A percentile compares a stretch with the other conserved stretches of the same genome.
These are phyloP conservation scores for Drosophila azteca DNA, from an alignment of 1,140 invertebrate genomes.

Conservation along the genomic window DNA sequence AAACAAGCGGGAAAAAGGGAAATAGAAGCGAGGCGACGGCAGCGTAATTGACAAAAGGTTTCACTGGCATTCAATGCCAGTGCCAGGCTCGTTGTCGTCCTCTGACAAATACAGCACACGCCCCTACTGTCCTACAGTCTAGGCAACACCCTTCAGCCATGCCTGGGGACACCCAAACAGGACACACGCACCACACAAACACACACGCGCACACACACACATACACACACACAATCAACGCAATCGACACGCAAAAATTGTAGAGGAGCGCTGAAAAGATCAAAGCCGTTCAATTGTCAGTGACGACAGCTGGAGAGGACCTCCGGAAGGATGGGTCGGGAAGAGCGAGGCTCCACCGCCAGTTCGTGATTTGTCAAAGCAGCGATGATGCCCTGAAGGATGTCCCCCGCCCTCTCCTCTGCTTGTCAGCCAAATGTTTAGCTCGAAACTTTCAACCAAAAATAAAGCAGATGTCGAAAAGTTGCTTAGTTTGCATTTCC, in stretches of 20 bases:
- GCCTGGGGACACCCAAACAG: constrained; percentile 12
- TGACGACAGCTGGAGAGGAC: constrained; percentile 51
- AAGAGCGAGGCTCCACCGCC: neutral
- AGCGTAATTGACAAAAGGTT: constrained; percentile 79
- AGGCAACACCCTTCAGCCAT: constrained; percentile 18
- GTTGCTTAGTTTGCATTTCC: constrained; percentile 55
- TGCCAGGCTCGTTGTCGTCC: constrained; percentile 51
- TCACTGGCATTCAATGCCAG: constrained; percentile 72
- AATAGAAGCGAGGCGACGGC: constrained; percentile 14
- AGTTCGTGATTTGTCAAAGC: constrained; percentile 76
- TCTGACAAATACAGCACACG: constrained; percentile 60
- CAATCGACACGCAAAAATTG: constrained; percentile 76
- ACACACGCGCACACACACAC: neutral
- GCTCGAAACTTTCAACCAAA: constrained; percentile 34
- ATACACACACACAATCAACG: constrained; percentile 43
- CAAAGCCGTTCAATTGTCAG: constrained; percentile 79
- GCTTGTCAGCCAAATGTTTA: constrained; percentile 35
- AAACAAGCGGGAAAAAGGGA: constrained; percentile 25
- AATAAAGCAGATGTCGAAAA: constrained; percentile 53
- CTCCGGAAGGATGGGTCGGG: constrained; percentile 12
- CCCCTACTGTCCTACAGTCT: constrained; percentile 51
- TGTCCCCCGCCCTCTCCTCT: neutral
- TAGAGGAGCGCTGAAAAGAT: constrained; percentile 69
- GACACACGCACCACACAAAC: constrained; percentile 16
- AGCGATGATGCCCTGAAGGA: constrained; percentile 41